Base-by-base conservation (phyloP, 2,113 vertebrate species). In the Elaphurus davidianus region DNA sequence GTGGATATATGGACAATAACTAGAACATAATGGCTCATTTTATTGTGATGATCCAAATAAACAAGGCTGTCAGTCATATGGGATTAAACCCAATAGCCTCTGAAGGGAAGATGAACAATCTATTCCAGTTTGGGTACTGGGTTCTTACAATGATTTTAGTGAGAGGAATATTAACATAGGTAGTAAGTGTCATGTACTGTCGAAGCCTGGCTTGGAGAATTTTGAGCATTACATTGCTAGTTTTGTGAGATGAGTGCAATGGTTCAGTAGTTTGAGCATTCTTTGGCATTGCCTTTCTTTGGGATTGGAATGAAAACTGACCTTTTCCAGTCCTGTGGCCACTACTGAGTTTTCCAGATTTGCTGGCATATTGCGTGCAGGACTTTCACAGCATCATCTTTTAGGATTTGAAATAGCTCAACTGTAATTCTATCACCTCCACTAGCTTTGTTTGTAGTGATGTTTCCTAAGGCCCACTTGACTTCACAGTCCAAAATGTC, bases 1-100 rank as follows among this genome's bases (percentile, higher is more conserved):
- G 45, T 52, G 6, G 21, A 36, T 60, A 43, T 27, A 15, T 27
- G 30, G 30, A 86, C 14, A 94, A 50, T 74, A 76, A 40, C 19
- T 90, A 74, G 19, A 93, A 52, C n/a, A 45, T 14, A 59, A 28
- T 47, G 28, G 25, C 10, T 62, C 21, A 2, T 13, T 82, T 87
- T 55, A n/a, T 57, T 86, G 30, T 84, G 33, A 78, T 83, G 45
- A 92, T 10, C 55, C 43, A 91, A 81, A 95, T 79, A 92, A 90
- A 83, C 9, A 90, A 21, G 7, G 21, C 27, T 62, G 9, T 90
- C 47, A 95, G 36, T 76, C 17, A 84, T 19, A 50, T 71, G 33
- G n/a, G 19, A 95, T 81, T 84, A 92, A 95, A 74, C 15, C 8
- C 4, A 43, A 27, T 50, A 15, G 13, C 16, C n/a, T 92, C 76